Base-by-base conservation (phyloP, 1,140 invertebrate species). In the Panagrolaimus sp. region DNA sequence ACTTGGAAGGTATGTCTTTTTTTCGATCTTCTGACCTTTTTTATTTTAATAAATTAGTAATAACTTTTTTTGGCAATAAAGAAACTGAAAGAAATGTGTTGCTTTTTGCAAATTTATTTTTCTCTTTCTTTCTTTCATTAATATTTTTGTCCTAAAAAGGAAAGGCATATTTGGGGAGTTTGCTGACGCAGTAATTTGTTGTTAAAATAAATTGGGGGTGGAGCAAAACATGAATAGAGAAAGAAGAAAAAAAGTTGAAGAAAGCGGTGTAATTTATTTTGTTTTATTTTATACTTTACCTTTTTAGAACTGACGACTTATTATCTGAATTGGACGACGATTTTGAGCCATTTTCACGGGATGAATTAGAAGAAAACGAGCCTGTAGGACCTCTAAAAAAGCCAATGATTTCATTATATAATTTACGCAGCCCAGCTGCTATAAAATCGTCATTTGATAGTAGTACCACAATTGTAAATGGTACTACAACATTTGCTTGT, bases 261-360 rank as follows among this genome's bases (percentile, higher is more conserved):
- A 38, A 38, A 38, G n/a, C n/a, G n/a, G n/a, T 21, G 26, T 24
- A 66, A 66, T 26, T 5, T 48, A 21, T 28, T 21, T 21, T 10
- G 52, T 58, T 58, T 58, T 21, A 28, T 21, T 28, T 58, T 46
- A 68, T 38, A 15, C n/a, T 62, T 26, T 17, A 12, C 17, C 17
- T 28, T 58, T 77, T 47, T 62, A 78, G 76, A 68, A 78, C 76
- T n/a, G 76, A 78, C 52, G 77, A 78, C 47, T 67, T 81, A 32
- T 72, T 71, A 24, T 63, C 79, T 32, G 76, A 78, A 65, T 24
- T 78, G 15, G 76, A 78, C 65, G 76, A 79, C 43, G 70, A 71
- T 28, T 70, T 70, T 21, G 68, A 70, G 9, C 52, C 52, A 58
- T 58, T 58, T 21, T 28, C 52, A 21, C 52, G 52, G 15, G 70